phyloP scores from a whole-genome alignment of 2,113 vertebrate genomes.

The Myotis davidii region DNA sequence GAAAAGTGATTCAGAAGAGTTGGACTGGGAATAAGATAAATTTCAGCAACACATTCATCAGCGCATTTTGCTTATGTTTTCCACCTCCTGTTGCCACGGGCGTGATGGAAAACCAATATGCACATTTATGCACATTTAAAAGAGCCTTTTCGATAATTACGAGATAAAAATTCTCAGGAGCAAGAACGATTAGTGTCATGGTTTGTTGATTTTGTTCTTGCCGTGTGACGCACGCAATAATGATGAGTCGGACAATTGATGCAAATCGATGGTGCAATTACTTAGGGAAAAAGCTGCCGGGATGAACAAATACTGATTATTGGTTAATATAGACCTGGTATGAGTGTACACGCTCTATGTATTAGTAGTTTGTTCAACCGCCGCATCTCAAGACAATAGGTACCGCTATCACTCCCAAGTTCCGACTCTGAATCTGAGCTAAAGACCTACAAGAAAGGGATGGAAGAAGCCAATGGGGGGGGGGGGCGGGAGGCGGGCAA shows the following conservation, averaged over 20 bases:
- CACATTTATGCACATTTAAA: background rate
- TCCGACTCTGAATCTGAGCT: background rate
- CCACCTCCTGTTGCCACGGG: background rate
- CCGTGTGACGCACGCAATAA: background rate
- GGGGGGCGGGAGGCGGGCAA: too few relatives aligned
- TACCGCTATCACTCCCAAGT: background rate
- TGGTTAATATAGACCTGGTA: background rate
- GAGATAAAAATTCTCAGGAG: background rate
- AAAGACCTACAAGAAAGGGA: background rate
- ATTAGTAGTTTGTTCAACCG: background rate
- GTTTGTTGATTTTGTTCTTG: background rate
- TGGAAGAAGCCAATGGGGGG: background rate
- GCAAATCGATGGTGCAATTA: background rate
- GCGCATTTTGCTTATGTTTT: background rate
- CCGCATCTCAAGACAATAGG: background rate
- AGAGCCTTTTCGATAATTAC: background rate
- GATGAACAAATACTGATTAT: background rate
- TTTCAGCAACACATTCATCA: background rate
- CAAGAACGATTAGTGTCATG: background rate
- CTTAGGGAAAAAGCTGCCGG: background rate
- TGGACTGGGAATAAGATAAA: background rate
- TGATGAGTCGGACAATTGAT: background rate
- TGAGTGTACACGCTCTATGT: background rate
- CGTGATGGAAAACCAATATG: background rate
- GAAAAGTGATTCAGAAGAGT: background rate